Conservation (phyloP, 1,140 invertebrate genomes). For the Drosophila ambigua region DNA sequence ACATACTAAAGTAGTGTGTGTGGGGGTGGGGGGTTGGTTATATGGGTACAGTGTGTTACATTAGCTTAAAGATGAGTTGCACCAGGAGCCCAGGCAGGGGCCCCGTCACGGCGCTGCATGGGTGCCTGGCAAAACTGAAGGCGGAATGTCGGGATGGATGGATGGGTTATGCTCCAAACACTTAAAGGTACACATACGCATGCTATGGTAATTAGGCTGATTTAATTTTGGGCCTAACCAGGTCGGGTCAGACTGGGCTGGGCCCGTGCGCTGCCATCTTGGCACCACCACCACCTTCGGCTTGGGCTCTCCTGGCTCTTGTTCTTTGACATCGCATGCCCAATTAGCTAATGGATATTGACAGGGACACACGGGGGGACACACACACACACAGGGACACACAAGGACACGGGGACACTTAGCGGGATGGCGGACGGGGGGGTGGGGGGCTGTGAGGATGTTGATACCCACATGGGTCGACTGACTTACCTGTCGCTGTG, state of each 20-base stretch:
- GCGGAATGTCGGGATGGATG: too few species aligned
- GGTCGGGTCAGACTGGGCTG: too few species aligned
- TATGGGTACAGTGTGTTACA: too few species aligned
- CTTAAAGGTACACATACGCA: background rate
- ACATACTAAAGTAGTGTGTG: too few species aligned
- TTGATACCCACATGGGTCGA: slow-evolving; percentile 3
- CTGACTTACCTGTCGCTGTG: slow-evolving; percentile 68
- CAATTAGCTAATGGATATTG: slow-evolving; percentile 75
- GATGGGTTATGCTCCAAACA: slow-evolving; percentile 2
- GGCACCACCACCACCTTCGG: slow-evolving; percentile 12
- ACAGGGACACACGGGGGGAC: slow-evolving; percentile 30
- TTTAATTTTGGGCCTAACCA: slow-evolving; percentile 13
- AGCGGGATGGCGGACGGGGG: background rate
- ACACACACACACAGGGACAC: too few species aligned
- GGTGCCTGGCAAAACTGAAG: too few species aligned
- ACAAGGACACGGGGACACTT: background rate
- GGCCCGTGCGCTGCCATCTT: background rate
- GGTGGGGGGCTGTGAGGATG: background rate
- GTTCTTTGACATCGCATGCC: slow-evolving; percentile 28
- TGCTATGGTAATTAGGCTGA: slow-evolving; percentile 29
- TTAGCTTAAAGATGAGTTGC: too few species aligned
- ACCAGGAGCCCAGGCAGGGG: too few species aligned
- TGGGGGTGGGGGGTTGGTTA: too few species aligned
- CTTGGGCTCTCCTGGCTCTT: too few species aligned
- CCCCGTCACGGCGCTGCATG: too few species aligned